phyloP scores from a whole-genome alignment of 2,113 vertebrate genomes.

The Ahaetulla prasina region DNA sequence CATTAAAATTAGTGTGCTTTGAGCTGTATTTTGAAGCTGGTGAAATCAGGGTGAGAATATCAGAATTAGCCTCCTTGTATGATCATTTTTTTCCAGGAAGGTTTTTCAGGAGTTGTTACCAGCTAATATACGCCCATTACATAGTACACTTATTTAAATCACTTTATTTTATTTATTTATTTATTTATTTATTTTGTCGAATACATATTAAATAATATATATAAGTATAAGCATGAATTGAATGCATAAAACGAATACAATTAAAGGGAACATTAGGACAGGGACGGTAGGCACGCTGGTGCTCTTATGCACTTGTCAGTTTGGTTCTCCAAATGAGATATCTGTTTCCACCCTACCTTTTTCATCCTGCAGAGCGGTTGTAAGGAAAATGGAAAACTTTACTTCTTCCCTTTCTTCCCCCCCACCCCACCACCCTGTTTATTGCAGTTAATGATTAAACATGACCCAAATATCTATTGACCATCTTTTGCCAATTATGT shows the following conservation, averaged over 20 bases:
- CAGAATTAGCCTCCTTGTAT: background rate
- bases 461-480: background rate
- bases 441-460: background rate
- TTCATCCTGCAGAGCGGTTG: background rate
- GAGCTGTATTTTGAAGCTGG: background rate
- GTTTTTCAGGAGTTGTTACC: background rate
- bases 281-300: too few relatives aligned
- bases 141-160: background rate
- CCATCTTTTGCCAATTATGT: background rate
- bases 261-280: too few relatives aligned
- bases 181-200: too few relatives aligned
- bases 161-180: too few relatives aligned
- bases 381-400: background rate
- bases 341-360: background rate
- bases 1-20: background rate
- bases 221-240: too few relatives aligned
- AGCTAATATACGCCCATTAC: background rate
- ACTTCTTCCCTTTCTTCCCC: background rate
- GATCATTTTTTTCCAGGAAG: background rate
- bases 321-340: background rate
- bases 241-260: too few relatives aligned
- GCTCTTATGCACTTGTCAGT: too few relatives aligned
- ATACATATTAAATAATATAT: too few relatives aligned
- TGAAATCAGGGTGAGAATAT: background rate
- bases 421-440: background rate